Evolutionary conservation across 2,113 vertebrate genomes (phyloP).

Genomic region (Calypte anna): DNA sequence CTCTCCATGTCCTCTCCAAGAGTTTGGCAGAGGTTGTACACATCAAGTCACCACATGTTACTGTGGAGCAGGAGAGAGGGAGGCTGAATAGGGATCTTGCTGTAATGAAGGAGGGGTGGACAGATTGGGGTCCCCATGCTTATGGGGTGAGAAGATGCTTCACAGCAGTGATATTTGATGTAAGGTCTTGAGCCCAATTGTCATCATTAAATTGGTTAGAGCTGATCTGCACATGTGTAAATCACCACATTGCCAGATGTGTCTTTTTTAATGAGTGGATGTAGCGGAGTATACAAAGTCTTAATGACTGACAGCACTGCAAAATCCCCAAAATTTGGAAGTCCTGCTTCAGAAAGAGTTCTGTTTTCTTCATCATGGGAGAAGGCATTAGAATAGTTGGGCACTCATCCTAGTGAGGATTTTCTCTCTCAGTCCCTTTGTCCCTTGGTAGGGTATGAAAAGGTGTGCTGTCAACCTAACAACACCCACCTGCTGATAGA

Average conservation of each 20-base stretch:
- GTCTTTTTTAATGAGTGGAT: not conserved
- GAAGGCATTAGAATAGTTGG: not conserved
- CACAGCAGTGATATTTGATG: rapidly evolving
- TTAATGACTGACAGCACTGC: not conserved
- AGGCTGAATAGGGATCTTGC: not conserved
- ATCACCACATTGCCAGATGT: not conserved
- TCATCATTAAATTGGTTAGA: not conserved
- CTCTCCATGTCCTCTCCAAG: not conserved
- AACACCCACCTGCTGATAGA: not conserved
- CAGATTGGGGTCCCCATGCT: not conserved
- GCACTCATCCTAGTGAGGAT: not conserved
- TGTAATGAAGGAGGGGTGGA: not conserved
- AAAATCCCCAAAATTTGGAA: no score
- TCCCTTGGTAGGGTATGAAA: not conserved
- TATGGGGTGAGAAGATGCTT: not conserved
- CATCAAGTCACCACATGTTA: rapidly evolving
- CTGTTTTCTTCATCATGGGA: not conserved
- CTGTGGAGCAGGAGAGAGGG: not conserved
- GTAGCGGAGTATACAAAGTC: not conserved
- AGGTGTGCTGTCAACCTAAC: not conserved
- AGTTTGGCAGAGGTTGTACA: not conserved
- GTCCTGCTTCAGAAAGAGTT: not conserved
- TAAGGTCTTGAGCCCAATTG: not conserved
- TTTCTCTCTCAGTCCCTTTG: rapidly evolving
- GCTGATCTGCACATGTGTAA: not conserved